phyloP scores from a whole-genome alignment of 2,797 vertebrate genomes.

The Mastacembelus armatus region DNA sequence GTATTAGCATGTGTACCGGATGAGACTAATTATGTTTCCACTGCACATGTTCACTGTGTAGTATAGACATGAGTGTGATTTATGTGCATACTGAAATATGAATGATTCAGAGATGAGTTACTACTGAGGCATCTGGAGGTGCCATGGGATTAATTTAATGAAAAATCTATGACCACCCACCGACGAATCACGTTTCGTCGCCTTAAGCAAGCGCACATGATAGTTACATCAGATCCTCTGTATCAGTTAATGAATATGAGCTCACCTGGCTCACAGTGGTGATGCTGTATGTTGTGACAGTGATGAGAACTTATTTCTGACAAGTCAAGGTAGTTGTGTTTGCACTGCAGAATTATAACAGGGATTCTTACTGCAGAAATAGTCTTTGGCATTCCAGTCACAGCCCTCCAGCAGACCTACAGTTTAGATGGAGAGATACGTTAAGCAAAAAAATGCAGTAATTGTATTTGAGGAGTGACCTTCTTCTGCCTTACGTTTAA shows the following conservation, averaged over 20 bases:
- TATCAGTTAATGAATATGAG: slow-evolving; percentile 29
- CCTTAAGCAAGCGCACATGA: neutral
- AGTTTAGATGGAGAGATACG: slow-evolving; percentile 35
- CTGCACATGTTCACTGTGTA: no score
- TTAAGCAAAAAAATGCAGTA: slow-evolving; percentile 46
- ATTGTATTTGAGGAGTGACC: slow-evolving; percentile 44
- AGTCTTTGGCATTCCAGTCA: slow-evolving; percentile 53
- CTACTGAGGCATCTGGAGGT: neutral
- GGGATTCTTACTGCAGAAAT: slow-evolving; percentile 36
- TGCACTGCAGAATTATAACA: slow-evolving; percentile 46
- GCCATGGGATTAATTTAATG: slow-evolving; percentile 17
- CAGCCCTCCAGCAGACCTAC: slow-evolving; percentile 48
- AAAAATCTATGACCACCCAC: slow-evolving; percentile 7
- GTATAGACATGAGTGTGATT: no score
- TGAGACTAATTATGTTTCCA: no score
- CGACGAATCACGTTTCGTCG: no score
- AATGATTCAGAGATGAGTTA: neutral
- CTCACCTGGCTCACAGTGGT: neutral
- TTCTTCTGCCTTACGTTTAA: slow-evolving; percentile 14
- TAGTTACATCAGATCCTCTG: slow-evolving; percentile 37
- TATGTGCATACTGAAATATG: neutral
- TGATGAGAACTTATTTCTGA: slow-evolving; percentile 29
- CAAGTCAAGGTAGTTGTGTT: slow-evolving; percentile 27
- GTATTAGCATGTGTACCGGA: no score
- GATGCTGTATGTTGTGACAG: slow-evolving; percentile 18